Conservation (phyloP, 2,113 vertebrate species). For the Talpa occidentalis region DNA sequence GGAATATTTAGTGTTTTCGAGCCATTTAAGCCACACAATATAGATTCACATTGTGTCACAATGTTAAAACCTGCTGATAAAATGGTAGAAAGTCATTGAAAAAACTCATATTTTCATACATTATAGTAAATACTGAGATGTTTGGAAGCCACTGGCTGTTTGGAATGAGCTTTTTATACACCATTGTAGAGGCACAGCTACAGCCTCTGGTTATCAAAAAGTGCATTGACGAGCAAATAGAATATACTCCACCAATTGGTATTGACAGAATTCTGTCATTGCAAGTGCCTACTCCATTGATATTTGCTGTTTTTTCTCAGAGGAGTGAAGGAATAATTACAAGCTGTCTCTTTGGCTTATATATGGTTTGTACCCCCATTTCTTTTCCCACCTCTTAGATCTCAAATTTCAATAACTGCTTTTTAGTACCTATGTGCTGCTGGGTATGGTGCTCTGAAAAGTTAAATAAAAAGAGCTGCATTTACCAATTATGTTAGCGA, state of each 20-base stretch:
- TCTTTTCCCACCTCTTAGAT: constrained; percentile 10
- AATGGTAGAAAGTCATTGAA: neutral
- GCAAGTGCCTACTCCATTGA: neutral
- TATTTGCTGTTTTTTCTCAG: constrained; percentile 19
- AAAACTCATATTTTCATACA: neutral
- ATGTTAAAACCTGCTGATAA: neutral
- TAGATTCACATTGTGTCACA: neutral
- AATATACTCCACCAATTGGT: neutral
- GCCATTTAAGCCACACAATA: neutral
- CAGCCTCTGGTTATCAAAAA: neutral
- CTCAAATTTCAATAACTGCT: constrained; percentile 36
- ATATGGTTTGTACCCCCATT: neutral
- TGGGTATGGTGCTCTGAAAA: neutral
- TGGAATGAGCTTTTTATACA: neutral
- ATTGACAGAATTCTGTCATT: constrained; percentile 16
- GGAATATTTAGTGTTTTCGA: neutral
- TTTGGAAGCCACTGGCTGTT: neutral
- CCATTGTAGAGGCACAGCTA: neutral
- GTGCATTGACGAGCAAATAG: neutral
- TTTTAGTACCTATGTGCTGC: neutral
- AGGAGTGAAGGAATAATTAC: constrained; percentile 41
- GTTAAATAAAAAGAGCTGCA: neutral
- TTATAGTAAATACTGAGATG: constrained; percentile 15
- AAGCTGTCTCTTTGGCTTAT: constrained; percentile 30
- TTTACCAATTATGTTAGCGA: neutral